These are phyloP conservation scores for Strongylocentrotus purpuratus DNA, from an alignment of 35 echinoderm and acorn worm genomes.

Conservation along the genomic window DNA sequence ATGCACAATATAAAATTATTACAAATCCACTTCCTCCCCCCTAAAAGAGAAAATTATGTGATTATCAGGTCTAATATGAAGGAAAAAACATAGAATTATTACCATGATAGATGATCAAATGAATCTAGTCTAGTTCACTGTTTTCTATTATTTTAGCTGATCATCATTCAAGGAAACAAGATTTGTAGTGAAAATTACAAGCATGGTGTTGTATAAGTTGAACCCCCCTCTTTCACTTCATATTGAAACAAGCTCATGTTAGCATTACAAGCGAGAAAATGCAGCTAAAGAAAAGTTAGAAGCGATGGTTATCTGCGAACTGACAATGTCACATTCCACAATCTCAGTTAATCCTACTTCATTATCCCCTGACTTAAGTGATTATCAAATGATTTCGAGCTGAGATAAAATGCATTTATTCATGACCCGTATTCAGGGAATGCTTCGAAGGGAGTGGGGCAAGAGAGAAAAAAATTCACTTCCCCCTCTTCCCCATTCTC, in stretches of 20 bases:
- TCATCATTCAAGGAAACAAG: neutral
- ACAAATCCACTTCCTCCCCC: no score
- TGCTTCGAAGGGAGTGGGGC: neutral
- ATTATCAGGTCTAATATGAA: no score
- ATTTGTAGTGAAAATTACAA: neutral
- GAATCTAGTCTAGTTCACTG: neutral
- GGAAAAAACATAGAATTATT: no score
- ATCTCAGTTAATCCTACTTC: slow-evolving; percentile 43
- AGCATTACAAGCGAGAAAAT: neutral
- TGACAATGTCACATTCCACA: slow-evolving; percentile 15
- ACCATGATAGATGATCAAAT: no score
- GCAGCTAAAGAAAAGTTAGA: slow-evolving; percentile 21
- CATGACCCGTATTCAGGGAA: slow-evolving; percentile 27
- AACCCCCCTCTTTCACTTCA: neutral
- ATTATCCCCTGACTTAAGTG: slow-evolving; percentile 52
- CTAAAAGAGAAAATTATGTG: no score
- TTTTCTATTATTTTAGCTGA: neutral
- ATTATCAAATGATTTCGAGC: slow-evolving; percentile 43
- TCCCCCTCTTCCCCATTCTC: neutral
- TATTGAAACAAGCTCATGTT: neutral
- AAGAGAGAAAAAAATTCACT: neutral
- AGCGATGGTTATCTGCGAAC: slow-evolving; percentile 44
- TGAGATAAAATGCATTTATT: slow-evolving; percentile 52
- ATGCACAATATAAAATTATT: no score
- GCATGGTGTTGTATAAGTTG: neutral